Percentiles rank a stretch among this genome's conserved stretches.
Evolutionary conservation across 1,140 invertebrate species (phyloP).

Genomic region (Hyposmocoma kahamanoa): DNA sequence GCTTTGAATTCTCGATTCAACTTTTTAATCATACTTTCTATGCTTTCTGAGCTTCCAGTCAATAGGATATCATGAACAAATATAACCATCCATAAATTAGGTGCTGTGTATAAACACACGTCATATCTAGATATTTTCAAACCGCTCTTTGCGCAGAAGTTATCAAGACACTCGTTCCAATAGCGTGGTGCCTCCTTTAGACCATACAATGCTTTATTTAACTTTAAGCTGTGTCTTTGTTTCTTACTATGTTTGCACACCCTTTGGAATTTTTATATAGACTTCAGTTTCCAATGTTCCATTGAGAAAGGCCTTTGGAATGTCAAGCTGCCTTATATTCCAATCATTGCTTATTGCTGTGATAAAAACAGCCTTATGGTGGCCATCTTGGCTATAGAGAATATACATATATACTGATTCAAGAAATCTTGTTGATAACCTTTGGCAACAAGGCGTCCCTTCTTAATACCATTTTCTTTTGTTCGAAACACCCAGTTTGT

Average conservation of each 20-base stretch:
- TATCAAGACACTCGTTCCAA: too few relatives aligned
- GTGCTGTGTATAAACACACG: too few relatives aligned
- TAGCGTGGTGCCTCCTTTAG: conserved; percentile 1
- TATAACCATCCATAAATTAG: too few relatives aligned
- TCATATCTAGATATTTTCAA: too few relatives aligned
- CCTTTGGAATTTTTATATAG: conserved; percentile 5
- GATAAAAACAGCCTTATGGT: not conserved
- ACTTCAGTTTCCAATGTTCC: not conserved
- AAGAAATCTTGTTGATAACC: conserved; percentile 5
- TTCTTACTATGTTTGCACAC: not conserved
- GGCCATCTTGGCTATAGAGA: not conserved
- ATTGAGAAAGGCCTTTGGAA: conserved; percentile 2
- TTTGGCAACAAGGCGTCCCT: not conserved
- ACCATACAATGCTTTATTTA: conserved; percentile 3
- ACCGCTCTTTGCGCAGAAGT: too few relatives aligned
- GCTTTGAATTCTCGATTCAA: too few relatives aligned
- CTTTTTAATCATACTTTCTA: too few relatives aligned
- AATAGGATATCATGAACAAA: too few relatives aligned
- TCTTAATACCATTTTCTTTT: conserved; percentile 5
- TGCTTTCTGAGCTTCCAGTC: too few relatives aligned
- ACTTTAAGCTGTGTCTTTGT: not conserved
- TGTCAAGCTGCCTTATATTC: not conserved
- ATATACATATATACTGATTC: not conserved
- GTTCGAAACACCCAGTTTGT: conserved; percentile 8
- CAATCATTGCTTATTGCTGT: not conserved